Percentiles rank a stretch among this genome's conserved stretches.
These are phyloP conservation scores for Loxodonta africana DNA, from an alignment of 2,113 vertebrate species.

Conservation along the genomic window DNA sequence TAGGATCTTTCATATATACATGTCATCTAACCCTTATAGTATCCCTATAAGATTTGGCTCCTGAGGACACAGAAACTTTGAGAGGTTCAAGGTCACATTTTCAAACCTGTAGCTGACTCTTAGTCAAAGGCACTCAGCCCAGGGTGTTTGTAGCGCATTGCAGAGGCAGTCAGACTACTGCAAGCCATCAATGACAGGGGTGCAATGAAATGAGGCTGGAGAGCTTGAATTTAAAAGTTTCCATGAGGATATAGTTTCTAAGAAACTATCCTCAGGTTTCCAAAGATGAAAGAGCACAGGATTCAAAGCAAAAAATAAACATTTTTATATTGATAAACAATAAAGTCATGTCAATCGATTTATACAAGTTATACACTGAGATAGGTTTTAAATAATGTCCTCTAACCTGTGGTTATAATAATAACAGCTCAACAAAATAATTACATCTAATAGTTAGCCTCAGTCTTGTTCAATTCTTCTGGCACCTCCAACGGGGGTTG, in stretches of 20 bases:
- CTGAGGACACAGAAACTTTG: background rate
- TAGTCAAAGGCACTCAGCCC: background rate
- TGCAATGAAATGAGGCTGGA: rapidly evolving
- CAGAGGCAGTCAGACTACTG: background rate
- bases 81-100: background rate
- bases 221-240: background rate
- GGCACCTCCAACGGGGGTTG: slow-evolving; percentile 15
- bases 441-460: slow-evolving; percentile 47
- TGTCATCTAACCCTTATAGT: background rate
- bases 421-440: slow-evolving; percentile 56
- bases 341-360: slow-evolving; percentile 23
- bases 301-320: slow-evolving; percentile 28
- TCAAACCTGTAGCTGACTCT: background rate
- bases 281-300: background rate
- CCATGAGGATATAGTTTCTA: background rate
- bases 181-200: background rate
- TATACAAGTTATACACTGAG: slow-evolving; percentile 35
- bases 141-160: background rate
- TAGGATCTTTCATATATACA: background rate
- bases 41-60: background rate
- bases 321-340: slow-evolving; percentile 48
- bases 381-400: slow-evolving; percentile 41
- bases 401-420: slow-evolving; percentile 9
- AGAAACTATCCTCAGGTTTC: background rate
- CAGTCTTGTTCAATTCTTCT: background rate